These are phyloP conservation scores for Clostera curtula DNA, from an alignment of 2,888 invertebrate genomes.

Conservation along the genomic window DNA sequence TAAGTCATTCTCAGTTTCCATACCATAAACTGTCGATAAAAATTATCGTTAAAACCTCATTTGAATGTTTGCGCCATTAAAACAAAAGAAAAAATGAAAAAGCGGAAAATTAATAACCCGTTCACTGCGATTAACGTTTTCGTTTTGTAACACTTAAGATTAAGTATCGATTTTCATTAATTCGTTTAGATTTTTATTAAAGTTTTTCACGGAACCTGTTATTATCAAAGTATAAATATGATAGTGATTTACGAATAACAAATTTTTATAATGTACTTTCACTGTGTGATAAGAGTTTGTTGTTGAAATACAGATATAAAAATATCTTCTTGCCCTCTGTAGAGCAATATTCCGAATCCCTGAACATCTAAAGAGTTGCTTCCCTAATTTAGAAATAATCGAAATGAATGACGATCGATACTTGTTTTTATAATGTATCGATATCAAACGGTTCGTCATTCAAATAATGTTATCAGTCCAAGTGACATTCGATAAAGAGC, in stretches of 20 bases:
- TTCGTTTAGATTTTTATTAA: constrained; percentile 29
- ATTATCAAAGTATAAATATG: no score
- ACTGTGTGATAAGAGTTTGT: no score
- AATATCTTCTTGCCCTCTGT: no score
- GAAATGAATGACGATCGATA: no score
- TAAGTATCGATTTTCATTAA: no score
- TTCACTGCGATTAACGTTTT: constrained; percentile 31
- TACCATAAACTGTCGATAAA: constrained; percentile 71
- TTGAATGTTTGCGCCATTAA: constrained; percentile 63
- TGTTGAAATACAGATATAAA: no score
- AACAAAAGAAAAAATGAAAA: constrained; percentile 43
- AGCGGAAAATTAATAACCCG: constrained; percentile 56
- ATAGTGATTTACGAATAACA: no score
- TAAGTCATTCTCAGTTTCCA: constrained; percentile 63
- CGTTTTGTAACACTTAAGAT: constrained; percentile 37
- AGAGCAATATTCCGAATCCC: no score
- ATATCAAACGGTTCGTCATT: constrained; percentile 16
- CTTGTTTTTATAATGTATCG: no score
- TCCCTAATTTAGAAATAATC: no score
- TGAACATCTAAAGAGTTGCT: no score
- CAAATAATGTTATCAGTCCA: constrained; percentile 19
- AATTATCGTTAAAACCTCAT: constrained; percentile 56
- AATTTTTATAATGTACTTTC: no score
- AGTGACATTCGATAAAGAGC: constrained; percentile 54
- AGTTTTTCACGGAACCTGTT: constrained; percentile 5